These are phyloP conservation scores for Metaphire vulgaris DNA, from an alignment of 1,140 invertebrate genomes.

Conservation along the genomic window DNA sequence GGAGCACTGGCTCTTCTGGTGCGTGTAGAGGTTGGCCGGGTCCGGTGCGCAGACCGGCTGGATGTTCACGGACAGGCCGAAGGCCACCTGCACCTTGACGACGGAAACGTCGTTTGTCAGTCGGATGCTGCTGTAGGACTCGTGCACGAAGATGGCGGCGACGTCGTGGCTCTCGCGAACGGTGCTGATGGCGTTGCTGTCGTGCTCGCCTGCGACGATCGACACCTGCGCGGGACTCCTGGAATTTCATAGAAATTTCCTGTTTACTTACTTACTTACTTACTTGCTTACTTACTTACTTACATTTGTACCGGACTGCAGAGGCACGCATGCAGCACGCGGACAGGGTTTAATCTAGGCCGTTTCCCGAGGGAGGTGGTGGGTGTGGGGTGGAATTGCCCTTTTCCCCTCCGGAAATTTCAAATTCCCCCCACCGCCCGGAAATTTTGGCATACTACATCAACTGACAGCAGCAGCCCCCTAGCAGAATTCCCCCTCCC, in stretches of 20 bases:
- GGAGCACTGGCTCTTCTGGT: not conserved
- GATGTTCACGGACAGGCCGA: constrained; percentile 3
- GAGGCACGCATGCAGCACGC: not conserved
- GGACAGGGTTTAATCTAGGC: no score
- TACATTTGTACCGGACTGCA: not conserved
- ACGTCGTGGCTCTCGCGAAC: not conserved
- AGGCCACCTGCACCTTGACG: not conserved
- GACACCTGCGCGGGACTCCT: not conserved
- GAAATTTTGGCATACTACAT: no score
- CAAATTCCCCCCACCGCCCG: no score
- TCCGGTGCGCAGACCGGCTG: constrained; percentile 16
- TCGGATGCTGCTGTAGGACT: not conserved
- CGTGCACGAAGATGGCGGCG: not conserved
- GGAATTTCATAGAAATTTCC: not conserved
- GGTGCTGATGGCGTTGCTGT: not conserved
- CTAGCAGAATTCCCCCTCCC: no score
- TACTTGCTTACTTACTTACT: not conserved
- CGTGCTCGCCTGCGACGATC: not conserved
- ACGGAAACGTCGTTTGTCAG: constrained; percentile 1
- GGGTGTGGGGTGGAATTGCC: no score
- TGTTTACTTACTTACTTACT: not conserved
- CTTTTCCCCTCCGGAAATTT: no score
- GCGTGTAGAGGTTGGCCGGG: not conserved
- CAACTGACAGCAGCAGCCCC: no score
- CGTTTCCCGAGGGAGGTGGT: no score